A percentile compares a stretch with the other conserved stretches of the same genome.
Evolutionary conservation across 2,888 invertebrate species (phyloP).

Genomic region (Dasypogon diadema): DNA sequence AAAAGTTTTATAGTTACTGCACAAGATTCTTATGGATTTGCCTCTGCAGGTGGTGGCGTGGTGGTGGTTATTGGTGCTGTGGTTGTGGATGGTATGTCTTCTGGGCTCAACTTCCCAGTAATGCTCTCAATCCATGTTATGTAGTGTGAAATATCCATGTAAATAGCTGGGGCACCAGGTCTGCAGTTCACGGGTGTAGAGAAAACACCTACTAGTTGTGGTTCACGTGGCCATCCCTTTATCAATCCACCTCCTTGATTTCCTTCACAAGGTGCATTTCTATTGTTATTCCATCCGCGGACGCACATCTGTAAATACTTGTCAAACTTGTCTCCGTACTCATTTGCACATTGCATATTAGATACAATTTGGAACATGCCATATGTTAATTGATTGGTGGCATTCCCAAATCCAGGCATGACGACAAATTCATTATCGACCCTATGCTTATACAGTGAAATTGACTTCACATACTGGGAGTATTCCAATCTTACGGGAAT

Average conservation of each 20-base stretch:
- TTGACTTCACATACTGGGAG: neutral
- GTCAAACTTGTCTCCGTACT: slow-evolving; percentile 12
- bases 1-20: no score
- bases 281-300: slow-evolving; percentile 29
- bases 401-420: slow-evolving; percentile 10
- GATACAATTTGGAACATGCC: slow-evolving; percentile 33
- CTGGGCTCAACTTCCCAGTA: neutral
- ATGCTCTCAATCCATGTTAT: slow-evolving; percentile 19
- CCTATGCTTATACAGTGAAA: neutral
- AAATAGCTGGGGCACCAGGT: slow-evolving; percentile 5
- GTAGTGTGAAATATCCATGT: slow-evolving; percentile 27
- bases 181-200: slow-evolving; percentile 3
- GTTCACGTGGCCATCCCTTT: slow-evolving; percentile 32
- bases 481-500: neutral
- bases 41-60: neutral
- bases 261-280: slow-evolving; percentile 8
- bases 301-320: slow-evolving; percentile 7
- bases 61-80: neutral
- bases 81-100: neutral
- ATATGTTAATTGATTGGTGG: neutral
- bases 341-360: neutral
- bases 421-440: slow-evolving; percentile 11
- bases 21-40: no score
- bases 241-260: slow-evolving; percentile 41
- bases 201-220: slow-evolving; percentile 30